Conservation (phyloP, 2,113 vertebrate species). For the Oenanthe melanoleuca region DNA sequence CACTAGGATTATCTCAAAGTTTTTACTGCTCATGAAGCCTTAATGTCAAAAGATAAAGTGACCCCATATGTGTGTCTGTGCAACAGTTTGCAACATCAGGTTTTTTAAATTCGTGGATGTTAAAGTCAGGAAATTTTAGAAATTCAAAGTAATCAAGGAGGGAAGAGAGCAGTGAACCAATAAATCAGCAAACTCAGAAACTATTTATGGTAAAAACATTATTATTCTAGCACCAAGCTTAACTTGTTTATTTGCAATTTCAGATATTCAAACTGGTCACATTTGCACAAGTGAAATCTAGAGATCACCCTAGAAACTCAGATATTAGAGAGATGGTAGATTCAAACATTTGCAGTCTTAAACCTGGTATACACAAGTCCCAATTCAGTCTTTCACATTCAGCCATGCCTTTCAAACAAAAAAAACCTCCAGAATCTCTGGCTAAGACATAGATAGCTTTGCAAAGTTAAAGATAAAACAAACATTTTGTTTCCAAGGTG, state of each 20-base stretch:
- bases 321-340: not conserved
- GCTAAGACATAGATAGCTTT: not conserved
- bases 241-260: not conserved
- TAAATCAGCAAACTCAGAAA: not conserved
- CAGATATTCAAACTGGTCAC: not conserved
- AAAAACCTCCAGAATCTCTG: not conserved
- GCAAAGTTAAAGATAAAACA: not conserved
- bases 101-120: not conserved
- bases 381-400: not conserved
- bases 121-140: not conserved
- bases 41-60: not conserved
- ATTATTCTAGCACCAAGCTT: not conserved
- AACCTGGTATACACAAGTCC: not conserved
- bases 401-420: not conserved
- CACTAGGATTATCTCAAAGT: not conserved
- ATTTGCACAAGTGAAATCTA: not conserved
- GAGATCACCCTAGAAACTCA: not conserved
- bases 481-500: not conserved
- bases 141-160: not conserved
- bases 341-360: not conserved
- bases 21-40: not conserved
- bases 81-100: not conserved
- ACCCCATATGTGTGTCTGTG: not conserved
- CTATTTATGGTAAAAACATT: not conserved
- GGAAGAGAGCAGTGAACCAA: not conserved